These are phyloP conservation scores for Philonicus albiceps DNA, from an alignment of 2,888 invertebrate species.

Conservation along the genomic window DNA sequence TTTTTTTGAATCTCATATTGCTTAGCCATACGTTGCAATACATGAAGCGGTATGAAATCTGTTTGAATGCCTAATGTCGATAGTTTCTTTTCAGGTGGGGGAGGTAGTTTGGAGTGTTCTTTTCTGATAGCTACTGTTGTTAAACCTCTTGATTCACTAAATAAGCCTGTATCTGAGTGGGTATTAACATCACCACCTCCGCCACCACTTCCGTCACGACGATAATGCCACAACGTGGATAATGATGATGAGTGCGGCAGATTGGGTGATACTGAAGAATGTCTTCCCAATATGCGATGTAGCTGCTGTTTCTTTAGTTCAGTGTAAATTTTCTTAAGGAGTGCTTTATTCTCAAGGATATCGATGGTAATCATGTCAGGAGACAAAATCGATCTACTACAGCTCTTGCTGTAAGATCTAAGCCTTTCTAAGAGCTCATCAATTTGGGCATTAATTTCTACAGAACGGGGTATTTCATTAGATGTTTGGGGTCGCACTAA, in stretches of 20 bases:
- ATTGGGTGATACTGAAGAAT: slow-evolving; percentile 52
- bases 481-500: neutral
- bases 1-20: slow-evolving; percentile 54
- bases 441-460: slow-evolving; percentile 49
- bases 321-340: slow-evolving; percentile 67
- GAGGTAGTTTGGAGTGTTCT: slow-evolving; percentile 18
- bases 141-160: neutral
- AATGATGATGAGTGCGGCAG: slow-evolving; percentile 44
- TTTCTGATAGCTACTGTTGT: neutral
- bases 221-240: slow-evolving; percentile 40
- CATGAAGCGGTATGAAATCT: slow-evolving; percentile 57
- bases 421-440: slow-evolving; percentile 54
- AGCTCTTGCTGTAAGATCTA: slow-evolving; percentile 45
- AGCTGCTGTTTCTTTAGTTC: slow-evolving; percentile 59
- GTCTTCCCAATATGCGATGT: slow-evolving; percentile 56
- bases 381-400: slow-evolving; percentile 50
- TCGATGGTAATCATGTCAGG: slow-evolving; percentile 76
- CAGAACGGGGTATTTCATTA: neutral
- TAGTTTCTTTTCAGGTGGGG: slow-evolving; percentile 48
- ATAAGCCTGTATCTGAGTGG: neutral
- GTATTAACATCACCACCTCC: neutral
- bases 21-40: slow-evolving; percentile 56
- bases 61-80: slow-evolving; percentile 57
- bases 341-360: slow-evolving; percentile 75
- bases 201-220: neutral